These are phyloP conservation scores for Parapristionchus giblindavisi DNA, from an alignment of 2,888 invertebrate species.

Conservation along the genomic window DNA sequence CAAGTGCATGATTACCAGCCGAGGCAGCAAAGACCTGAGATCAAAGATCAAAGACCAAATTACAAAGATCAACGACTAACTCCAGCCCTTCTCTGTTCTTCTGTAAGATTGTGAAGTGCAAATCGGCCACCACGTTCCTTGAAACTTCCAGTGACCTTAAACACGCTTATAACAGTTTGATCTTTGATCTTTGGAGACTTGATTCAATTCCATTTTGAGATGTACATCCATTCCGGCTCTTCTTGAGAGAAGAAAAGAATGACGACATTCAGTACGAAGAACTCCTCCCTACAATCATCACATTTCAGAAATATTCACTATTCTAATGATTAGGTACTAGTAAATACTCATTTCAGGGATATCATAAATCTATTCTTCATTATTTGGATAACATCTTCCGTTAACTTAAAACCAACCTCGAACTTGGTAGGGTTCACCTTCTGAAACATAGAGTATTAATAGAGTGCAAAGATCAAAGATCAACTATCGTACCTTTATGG, in stretches of 20 bases:
- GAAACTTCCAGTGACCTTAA: conserved; percentile 91
- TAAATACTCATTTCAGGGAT: background rate
- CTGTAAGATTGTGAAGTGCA: conserved; percentile 79
- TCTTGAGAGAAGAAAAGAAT: conserved; percentile 81
- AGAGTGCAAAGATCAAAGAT: too few species aligned
- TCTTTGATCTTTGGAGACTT: conserved; percentile 71
- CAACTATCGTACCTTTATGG: conserved; percentile 27
- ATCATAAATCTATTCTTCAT: background rate
- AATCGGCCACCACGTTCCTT: conserved; percentile 94
- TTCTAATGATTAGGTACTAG: too few species aligned
- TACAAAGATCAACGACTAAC: conserved; percentile 75
- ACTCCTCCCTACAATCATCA: conserved; percentile 78
- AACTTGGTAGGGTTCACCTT: conserved; percentile 7
- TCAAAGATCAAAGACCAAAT: background rate
- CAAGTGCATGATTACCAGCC: conserved; percentile 90
- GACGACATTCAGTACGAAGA: conserved; percentile 86
- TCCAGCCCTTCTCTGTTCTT: conserved; percentile 80
- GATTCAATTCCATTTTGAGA: conserved; percentile 91
- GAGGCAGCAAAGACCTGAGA: conserved; percentile 85
- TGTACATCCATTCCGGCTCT: conserved; percentile 84
- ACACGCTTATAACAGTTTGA: conserved; percentile 46
- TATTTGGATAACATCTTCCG: background rate
- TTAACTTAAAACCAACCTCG: background rate
- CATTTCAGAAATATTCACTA: background rate
- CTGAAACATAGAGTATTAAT: background rate